A percentile compares a stretch with the other conserved stretches of the same genome.
Conservation (phyloP, 2,888 invertebrate genomes). For the Eurytoma adleriae region DNA sequence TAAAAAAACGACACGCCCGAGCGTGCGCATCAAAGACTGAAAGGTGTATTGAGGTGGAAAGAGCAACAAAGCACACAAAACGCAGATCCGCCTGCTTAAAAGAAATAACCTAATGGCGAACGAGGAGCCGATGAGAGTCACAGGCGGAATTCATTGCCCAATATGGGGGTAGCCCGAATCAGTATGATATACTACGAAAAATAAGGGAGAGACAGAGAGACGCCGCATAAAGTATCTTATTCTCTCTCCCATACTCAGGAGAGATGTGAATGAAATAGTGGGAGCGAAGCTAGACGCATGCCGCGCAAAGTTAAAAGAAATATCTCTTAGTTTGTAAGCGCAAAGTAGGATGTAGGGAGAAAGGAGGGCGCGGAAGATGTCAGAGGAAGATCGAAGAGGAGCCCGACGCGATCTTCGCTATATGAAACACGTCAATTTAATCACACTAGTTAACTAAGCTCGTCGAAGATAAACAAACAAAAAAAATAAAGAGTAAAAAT, state of each 20-base stretch:
- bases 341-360: neutral
- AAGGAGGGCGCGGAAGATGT: neutral
- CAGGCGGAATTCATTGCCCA: constrained; percentile 19
- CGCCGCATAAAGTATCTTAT: neutral
- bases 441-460: constrained; percentile 71
- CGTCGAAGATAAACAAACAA: constrained; percentile 59
- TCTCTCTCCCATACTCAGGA: neutral
- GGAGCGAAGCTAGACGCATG: constrained; percentile 29
- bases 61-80: constrained; percentile 34
- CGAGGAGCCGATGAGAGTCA: neutral
- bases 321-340: constrained; percentile 32
- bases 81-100: constrained; percentile 33
- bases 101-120: neutral
- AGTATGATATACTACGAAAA: constrained; percentile 20
- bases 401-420: constrained; percentile 64
- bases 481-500: constrained; percentile 50
- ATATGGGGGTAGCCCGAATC: constrained; percentile 26
- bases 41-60: constrained; percentile 52
- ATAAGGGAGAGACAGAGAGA: neutral
- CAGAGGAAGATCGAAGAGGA: constrained; percentile 44
- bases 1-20: constrained; percentile 5
- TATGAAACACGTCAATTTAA: constrained; percentile 75
- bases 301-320: constrained; percentile 29
- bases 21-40: constrained; percentile 55
- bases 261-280: constrained; percentile 20